Evolutionary conservation across 1,140 invertebrate species (phyloP).

Genomic region (Bombus huntii): DNA sequence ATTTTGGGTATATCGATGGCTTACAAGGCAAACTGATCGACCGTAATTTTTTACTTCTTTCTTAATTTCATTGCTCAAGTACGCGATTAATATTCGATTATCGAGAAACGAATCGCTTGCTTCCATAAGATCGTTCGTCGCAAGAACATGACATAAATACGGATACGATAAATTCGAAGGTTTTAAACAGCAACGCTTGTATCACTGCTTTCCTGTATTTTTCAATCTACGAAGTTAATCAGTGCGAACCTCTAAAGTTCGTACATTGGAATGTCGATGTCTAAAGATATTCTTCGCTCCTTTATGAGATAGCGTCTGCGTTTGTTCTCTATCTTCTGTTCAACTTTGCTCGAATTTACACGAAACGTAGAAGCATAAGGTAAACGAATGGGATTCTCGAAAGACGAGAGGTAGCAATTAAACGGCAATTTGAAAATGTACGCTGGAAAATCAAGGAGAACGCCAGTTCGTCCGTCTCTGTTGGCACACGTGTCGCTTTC

Average conservation of each 20-base stretch:
- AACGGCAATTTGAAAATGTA: not conserved
- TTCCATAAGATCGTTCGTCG: not conserved
- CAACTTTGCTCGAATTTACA: no score
- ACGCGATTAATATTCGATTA: not conserved
- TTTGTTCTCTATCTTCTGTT: no score
- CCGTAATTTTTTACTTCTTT: not conserved
- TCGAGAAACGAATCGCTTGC: not conserved
- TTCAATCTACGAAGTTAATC: not conserved
- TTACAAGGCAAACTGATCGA: not conserved
- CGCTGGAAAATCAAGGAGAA: conserved; percentile 10
- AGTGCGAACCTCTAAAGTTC: no score
- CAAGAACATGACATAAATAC: not conserved
- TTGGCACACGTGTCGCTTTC: conserved; percentile 24
- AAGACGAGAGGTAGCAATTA: not conserved
- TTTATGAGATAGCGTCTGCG: no score
- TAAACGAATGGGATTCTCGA: no score
- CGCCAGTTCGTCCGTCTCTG: not conserved
- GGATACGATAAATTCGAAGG: not conserved
- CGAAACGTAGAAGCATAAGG: no score
- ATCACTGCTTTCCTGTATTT: accelerated
- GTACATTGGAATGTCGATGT: not conserved
- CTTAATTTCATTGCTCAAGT: not conserved
- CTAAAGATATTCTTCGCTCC: not conserved
- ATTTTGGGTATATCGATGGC: no score
- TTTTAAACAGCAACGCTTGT: not conserved